Evolutionary conservation across 2,888 invertebrate species (phyloP).

Genomic region (Metallyticus violacea): DNA sequence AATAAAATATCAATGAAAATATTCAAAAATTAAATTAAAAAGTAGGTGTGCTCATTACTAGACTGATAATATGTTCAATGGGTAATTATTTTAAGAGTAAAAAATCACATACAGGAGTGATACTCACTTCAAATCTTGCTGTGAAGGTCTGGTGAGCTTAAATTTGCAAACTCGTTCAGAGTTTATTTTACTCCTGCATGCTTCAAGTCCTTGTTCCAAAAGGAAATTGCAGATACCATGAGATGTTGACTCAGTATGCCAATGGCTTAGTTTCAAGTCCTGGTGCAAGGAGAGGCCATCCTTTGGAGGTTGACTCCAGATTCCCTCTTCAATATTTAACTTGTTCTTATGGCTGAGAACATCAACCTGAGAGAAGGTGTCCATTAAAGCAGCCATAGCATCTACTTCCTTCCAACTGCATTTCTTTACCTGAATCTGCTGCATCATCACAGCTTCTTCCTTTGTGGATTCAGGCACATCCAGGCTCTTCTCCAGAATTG

Average conservation of each 20-base stretch:
- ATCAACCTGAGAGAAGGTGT: constrained; percentile 21
- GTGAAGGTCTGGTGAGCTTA: not conserved
- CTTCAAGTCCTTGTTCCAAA: not conserved
- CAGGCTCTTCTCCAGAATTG: not conserved
- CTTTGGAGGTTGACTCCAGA: constrained; percentile 16
- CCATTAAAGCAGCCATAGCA: constrained; percentile 8
- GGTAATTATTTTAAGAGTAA: no score
- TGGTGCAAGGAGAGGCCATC: constrained; percentile 19
- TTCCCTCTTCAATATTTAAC: not conserved
- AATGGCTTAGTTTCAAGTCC: not conserved
- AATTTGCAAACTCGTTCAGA: constrained; percentile 13
- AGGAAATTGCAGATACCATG: not conserved
- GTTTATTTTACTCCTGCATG: not conserved
- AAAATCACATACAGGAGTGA: constrained; percentile 41
- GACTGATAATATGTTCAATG: no score
- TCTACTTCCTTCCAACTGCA: constrained; percentile 16
- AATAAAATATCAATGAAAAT: no score
- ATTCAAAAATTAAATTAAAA: no score
- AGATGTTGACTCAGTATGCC: not conserved
- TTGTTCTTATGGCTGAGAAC: not conserved
- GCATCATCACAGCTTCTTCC: not conserved
- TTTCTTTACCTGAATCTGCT: not conserved
- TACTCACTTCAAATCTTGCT: constrained; percentile 40
- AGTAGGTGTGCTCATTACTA: no score
- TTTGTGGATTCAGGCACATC: not conserved